These are phyloP conservation scores for Pseudomyrmex concolor DNA, from an alignment of 1,140 invertebrate species.

Conservation along the genomic window DNA sequence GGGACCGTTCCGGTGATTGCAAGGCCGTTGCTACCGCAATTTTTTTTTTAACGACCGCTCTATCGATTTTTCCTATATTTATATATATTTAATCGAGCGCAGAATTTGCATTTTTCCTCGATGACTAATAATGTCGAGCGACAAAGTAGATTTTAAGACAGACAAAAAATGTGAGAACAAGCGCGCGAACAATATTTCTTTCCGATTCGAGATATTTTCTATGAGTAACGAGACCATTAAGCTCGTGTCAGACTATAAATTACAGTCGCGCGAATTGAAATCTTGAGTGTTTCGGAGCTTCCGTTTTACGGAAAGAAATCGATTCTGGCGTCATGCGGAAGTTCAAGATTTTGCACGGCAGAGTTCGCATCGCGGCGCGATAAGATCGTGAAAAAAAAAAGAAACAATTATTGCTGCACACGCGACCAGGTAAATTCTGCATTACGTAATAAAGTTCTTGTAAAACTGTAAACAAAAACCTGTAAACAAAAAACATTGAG, in stretches of 20 bases:
- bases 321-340: conserved; percentile 28
- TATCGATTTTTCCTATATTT: conserved; percentile 29
- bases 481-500: not conserved
- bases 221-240: not conserved
- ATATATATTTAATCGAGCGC: not conserved
- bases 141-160: conserved; percentile 62
- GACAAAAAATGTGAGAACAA: too few relatives aligned
- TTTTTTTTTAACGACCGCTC: conserved; percentile 17
- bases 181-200: not conserved
- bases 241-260: not conserved
- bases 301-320: conserved; percentile 21
- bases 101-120: conserved; percentile 49
- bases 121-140: conserved; percentile 24
- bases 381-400: conserved; percentile 24
- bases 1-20: conserved; percentile 49
- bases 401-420: not conserved
- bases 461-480: not conserved
- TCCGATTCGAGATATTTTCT: not conserved
- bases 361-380: not conserved
- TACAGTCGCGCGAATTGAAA: not conserved
- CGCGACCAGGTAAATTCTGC: not conserved
- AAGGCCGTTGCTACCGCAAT: conserved; percentile 36
- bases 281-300: conserved; percentile 5
- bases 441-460: not conserved
- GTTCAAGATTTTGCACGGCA: conserved; percentile 16